Evolutionary conservation across 2,888 invertebrate species (phyloP).

Genomic region (Acronicta leporina): DNA sequence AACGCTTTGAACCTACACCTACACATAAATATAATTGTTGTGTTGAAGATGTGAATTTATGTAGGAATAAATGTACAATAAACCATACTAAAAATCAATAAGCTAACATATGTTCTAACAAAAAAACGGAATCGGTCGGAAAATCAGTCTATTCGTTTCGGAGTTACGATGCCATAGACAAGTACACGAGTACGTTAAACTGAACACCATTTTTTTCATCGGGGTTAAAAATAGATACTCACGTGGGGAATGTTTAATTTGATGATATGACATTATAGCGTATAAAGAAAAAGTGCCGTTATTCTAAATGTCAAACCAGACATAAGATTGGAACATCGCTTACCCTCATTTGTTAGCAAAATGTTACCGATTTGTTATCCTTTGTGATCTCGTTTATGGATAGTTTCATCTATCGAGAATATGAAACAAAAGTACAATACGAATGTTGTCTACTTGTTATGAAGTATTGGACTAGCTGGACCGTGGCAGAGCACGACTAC

Average conservation of each 20-base stretch:
- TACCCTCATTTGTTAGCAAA: conserved; percentile 77
- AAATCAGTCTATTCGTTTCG: too few species aligned
- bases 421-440: conserved; percentile 61
- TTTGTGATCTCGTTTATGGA: conserved; percentile 71
- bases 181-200: too few species aligned
- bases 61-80: too few species aligned
- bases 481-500: conserved; percentile 21
- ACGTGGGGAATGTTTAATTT: conserved; percentile 33
- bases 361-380: conserved; percentile 75
- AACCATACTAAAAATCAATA: too few species aligned
- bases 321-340: conserved; percentile 73
- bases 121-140: too few species aligned
- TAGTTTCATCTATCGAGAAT: conserved; percentile 71
- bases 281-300: conserved; percentile 60
- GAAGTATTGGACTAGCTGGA: conserved; percentile 41
- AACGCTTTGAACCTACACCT: too few species aligned
- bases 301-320: conserved; percentile 66
- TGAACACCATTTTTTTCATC: too few species aligned
- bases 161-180: too few species aligned
- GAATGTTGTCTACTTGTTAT: conserved; percentile 45
- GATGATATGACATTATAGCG: conserved; percentile 53
- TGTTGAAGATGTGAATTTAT: too few species aligned
- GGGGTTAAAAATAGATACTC: neutral
- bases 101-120: too few species aligned
- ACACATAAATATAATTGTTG: too few species aligned